Percentiles rank a stretch among this genome's conserved stretches.
These are phyloP conservation scores for Chionomys nivalis DNA, from an alignment of 2,113 vertebrate species.

Conservation along the genomic window DNA sequence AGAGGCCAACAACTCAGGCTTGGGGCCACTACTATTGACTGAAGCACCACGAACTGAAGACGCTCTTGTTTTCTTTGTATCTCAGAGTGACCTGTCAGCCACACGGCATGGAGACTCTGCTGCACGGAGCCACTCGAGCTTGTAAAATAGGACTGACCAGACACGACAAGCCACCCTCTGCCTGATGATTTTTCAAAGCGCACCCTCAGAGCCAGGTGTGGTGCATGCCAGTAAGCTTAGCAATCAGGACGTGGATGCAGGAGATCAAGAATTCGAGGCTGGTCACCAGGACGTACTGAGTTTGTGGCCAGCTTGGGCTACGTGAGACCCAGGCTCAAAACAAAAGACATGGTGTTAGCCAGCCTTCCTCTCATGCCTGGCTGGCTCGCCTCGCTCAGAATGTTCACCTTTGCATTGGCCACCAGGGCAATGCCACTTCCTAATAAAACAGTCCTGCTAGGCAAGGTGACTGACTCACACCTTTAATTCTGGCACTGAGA, in stretches of 20 bases:
- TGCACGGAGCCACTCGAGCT: not conserved
- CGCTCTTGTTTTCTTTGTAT: not conserved
- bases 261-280: not conserved
- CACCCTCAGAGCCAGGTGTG: not conserved
- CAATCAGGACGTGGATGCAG: not conserved
- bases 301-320: not conserved
- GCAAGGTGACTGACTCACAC: not conserved
- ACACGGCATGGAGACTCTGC: not conserved
- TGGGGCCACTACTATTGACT: not conserved
- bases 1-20: not conserved
- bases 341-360: not conserved
- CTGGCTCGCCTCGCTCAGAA: not conserved
- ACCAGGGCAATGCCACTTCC: not conserved
- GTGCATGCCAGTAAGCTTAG: no score
- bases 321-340: not conserved
- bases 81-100: conserved; percentile 6
- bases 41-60: not conserved
- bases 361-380: not conserved
- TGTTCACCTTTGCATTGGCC: not conserved
- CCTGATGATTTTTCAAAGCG: conserved; percentile 2
- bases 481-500: not conserved
- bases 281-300: not conserved
- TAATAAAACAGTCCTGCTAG: not conserved
- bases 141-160: not conserved
- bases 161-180: not conserved